Evolutionary conservation across 53 echinoderm and acorn worm species (phyloP).

Genomic region (Zoroaster sp.): DNA sequence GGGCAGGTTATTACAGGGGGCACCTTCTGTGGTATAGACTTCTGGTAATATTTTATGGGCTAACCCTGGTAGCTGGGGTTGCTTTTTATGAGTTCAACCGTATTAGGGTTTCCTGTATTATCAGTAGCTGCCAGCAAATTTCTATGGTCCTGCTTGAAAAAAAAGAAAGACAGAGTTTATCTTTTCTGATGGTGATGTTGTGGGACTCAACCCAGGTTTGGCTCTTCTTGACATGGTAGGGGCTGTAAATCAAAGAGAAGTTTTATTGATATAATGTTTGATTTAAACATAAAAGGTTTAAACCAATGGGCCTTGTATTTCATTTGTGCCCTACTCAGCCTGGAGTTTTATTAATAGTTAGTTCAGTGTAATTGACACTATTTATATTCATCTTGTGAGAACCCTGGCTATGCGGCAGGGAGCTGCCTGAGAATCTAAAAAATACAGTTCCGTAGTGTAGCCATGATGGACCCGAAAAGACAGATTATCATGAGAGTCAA

Average conservation of each 20-base stretch:
- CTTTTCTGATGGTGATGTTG: constrained; percentile 95
- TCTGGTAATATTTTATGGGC: constrained; percentile 73
- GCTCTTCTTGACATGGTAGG: constrained; percentile 98
- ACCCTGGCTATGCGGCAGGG: constrained; percentile 98
- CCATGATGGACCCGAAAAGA: constrained; percentile 98
- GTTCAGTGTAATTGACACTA: neutral
- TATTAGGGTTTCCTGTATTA: constrained; percentile 92
- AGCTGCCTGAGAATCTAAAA: constrained; percentile 95
- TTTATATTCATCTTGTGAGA: constrained; percentile 65
- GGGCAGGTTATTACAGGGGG: no score
- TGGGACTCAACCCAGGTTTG: constrained; percentile 95
- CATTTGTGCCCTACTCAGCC: no score
- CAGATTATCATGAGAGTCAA: constrained; percentile 99
- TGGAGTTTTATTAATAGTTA: neutral
- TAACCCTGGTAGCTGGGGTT: constrained; percentile 97
- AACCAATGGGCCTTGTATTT: no score
- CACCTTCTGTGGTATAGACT: no score
- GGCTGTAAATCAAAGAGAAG: neutral
- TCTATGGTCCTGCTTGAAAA: constrained; percentile 92
- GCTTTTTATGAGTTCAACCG: constrained; percentile 99
- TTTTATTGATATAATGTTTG: neutral
- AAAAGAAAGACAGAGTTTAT: constrained; percentile 87
- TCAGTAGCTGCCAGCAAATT: constrained; percentile 99
- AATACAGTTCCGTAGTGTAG: constrained; percentile 95
- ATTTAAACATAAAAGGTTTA: neutral